Conservation (phyloP, 2,888 invertebrate species). For the Nymphalis urticae region DNA sequence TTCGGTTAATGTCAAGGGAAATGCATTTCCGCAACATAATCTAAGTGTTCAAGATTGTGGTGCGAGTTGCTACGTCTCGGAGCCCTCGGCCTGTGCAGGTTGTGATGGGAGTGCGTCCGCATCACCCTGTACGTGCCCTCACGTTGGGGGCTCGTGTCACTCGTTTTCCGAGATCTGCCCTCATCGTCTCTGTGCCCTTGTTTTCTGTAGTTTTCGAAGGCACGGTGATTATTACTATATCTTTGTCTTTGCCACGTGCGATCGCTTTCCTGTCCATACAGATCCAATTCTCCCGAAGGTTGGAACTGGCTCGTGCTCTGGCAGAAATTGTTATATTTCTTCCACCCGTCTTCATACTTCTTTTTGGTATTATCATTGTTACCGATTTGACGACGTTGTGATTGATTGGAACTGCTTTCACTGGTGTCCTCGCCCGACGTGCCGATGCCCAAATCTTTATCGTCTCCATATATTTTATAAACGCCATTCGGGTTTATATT, state of each 20-base stretch:
- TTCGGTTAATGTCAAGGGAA: constrained; percentile 79
- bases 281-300: constrained; percentile 84
- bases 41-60: constrained; percentile 84
- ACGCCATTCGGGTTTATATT: constrained; percentile 78
- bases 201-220: constrained; percentile 67
- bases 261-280: constrained; percentile 84
- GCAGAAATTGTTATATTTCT: constrained; percentile 81
- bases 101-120: constrained; percentile 85
- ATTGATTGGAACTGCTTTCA: constrained; percentile 89
- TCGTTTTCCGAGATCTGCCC: constrained; percentile 64
- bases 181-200: constrained; percentile 62
- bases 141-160: constrained; percentile 70
- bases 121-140: constrained; percentile 74
- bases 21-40: constrained; percentile 84
- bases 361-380: constrained; percentile 81
- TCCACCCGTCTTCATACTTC: constrained; percentile 86
- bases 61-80: constrained; percentile 83
- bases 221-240: constrained; percentile 66
- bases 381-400: constrained; percentile 83
- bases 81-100: constrained; percentile 79
- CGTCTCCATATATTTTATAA: constrained; percentile 84
- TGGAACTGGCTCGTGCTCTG: constrained; percentile 83
- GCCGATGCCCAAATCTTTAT: constrained; percentile 90
- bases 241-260: constrained; percentile 79
- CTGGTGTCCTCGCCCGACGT: constrained; percentile 93